A percentile compares a stretch with the other conserved stretches of the same genome.
These are phyloP conservation scores for Cylloceria caligata DNA, from an alignment of 2,888 invertebrate species.

Conservation along the genomic window DNA sequence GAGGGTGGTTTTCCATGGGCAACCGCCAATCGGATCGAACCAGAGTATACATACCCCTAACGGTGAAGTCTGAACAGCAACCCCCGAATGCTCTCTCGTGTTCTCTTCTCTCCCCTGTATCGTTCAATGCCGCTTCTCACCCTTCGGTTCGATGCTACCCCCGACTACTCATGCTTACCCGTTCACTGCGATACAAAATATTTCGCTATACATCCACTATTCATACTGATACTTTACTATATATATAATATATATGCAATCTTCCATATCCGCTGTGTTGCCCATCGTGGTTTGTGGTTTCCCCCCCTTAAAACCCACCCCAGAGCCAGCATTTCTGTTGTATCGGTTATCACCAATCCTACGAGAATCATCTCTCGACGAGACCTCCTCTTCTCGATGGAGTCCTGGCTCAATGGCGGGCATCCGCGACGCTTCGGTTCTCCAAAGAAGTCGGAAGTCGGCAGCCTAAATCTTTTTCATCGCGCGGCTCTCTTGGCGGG, in stretches of 20 bases:
- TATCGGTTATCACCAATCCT: slow-evolving; percentile 1
- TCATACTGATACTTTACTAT: slow-evolving; percentile 32
- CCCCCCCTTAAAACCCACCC: neutral
- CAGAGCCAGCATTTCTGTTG: slow-evolving; percentile 5
- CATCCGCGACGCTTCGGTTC: slow-evolving; percentile 83
- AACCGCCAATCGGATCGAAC: slow-evolving; percentile 27
- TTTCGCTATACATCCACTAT: slow-evolving; percentile 56
- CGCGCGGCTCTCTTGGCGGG: slow-evolving; percentile 70
- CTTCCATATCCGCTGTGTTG: neutral
- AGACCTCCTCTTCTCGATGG: slow-evolving; percentile 68
- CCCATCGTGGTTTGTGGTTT: neutral
- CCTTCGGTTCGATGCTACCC: slow-evolving; percentile 29
- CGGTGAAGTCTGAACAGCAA: slow-evolving; percentile 22
- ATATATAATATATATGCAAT: slow-evolving; percentile 1
- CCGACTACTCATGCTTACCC: slow-evolving; percentile 56
- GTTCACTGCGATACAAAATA: slow-evolving; percentile 57
- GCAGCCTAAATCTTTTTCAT: slow-evolving; percentile 78
- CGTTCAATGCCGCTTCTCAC: neutral
- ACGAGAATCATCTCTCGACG: neutral
- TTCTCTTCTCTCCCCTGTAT: slow-evolving; percentile 2
- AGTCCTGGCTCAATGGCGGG: slow-evolving; percentile 82
- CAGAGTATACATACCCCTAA: neutral
- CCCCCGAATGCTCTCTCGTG: neutral
- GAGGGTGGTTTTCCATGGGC: neutral
- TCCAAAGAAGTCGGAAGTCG: slow-evolving; percentile 82